These are phyloP conservation scores for Dryadula phaetusa DNA, from an alignment of 2,888 invertebrate genomes.

Conservation along the genomic window DNA sequence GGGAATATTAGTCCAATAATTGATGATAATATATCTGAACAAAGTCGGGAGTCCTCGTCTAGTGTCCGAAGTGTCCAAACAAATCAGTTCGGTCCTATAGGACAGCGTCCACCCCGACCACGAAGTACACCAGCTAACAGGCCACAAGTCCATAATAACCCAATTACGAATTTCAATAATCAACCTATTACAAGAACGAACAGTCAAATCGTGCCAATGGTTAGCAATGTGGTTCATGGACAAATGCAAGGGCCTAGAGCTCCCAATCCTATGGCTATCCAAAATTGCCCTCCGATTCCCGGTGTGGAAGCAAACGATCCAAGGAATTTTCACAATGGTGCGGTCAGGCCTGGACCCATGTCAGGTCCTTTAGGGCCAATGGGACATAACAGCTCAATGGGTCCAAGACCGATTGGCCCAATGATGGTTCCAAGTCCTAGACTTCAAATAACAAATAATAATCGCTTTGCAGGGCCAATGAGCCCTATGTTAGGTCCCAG, in stretches of 20 bases:
- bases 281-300: slow-evolving; percentile 28
- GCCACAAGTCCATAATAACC: slow-evolving; percentile 19
- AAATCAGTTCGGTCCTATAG: slow-evolving; percentile 31
- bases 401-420: slow-evolving; percentile 11
- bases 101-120: slow-evolving; percentile 19
- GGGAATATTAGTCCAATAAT: slow-evolving; percentile 19
- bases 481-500: slow-evolving; percentile 24
- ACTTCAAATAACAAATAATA: neutral
- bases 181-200: neutral
- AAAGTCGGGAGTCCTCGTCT: slow-evolving; percentile 13
- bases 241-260: slow-evolving; percentile 18
- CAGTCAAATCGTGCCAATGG: neutral
- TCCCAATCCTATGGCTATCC: slow-evolving; percentile 11
- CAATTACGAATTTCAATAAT: slow-evolving; percentile 14
- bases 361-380: slow-evolving; percentile 3
- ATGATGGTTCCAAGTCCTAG: slow-evolving; percentile 19
- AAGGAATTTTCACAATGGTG: slow-evolving; percentile 9
- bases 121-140: slow-evolving; percentile 5
- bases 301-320: slow-evolving; percentile 21
- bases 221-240: neutral
- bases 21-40: slow-evolving; percentile 16
- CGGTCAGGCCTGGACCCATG: slow-evolving; percentile 12
- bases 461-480: slow-evolving; percentile 13
- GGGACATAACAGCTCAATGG: slow-evolving; percentile 1
- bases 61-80: neutral